A percentile compares a stretch with the other conserved stretches of the same genome.
Conservation (phyloP, 2,888 invertebrate genomes). For the Polylopha cassiicola region DNA sequence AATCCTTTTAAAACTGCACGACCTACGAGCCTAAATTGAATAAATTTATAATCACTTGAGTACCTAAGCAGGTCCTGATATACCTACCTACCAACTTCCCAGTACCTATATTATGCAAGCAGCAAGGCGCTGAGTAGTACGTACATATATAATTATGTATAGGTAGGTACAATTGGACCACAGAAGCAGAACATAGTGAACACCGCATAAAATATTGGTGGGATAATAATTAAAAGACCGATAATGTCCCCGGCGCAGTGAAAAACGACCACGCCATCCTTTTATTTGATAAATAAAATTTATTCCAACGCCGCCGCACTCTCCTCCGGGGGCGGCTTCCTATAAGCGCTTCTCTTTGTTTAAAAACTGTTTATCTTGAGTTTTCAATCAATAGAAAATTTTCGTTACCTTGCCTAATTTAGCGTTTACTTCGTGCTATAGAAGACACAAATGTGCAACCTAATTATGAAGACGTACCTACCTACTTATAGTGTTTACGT, state of each 20-base stretch:
- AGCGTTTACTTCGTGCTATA: too few relatives aligned
- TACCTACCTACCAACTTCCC: too few relatives aligned
- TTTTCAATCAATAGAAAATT: slow-evolving; percentile 6
- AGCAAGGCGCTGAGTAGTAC: too few relatives aligned
- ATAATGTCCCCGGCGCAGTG: slow-evolving; percentile 72
- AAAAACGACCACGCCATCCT: slow-evolving; percentile 75
- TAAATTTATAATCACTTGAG: too few relatives aligned
- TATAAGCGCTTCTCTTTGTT: slow-evolving; percentile 27
- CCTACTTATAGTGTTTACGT: too few relatives aligned
- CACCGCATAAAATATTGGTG: slow-evolving; percentile 66
- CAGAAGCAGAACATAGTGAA: slow-evolving; percentile 38
- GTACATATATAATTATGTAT: too few relatives aligned
- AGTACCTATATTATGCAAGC: too few relatives aligned
- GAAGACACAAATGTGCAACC: too few relatives aligned
- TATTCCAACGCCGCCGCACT: slow-evolving; percentile 56
- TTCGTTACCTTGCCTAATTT: neutral
- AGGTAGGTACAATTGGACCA: slow-evolving; percentile 13
- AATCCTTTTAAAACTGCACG: too few relatives aligned
- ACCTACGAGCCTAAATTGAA: too few relatives aligned
- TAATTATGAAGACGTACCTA: too few relatives aligned
- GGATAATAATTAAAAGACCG: slow-evolving; percentile 77
- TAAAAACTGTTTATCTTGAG: slow-evolving; percentile 14
- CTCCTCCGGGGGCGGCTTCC: slow-evolving; percentile 54
- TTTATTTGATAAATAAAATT: slow-evolving; percentile 78
- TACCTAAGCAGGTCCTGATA: too few relatives aligned